Base-by-base conservation (phyloP, 2,113 vertebrate genomes). In the Pao palembangensis region DNA sequence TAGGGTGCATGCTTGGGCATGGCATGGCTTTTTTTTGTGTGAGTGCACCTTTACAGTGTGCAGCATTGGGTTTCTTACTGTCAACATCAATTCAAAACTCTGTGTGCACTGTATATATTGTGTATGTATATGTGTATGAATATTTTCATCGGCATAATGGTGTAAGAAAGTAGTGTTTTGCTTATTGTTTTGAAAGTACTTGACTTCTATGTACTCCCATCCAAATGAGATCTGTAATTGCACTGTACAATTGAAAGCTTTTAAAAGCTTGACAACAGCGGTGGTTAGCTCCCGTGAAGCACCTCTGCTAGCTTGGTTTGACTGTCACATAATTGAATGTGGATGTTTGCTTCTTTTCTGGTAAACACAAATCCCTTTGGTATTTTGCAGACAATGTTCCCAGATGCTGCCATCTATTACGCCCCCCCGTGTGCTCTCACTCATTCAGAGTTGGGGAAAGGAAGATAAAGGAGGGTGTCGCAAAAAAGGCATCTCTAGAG, bases 401-500 rank as follows among this genome's bases (percentile, higher is more conserved):
- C 49, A 75, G 75, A 66, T 73, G 69, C 69, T 68, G 66, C 61
- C 72, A 73, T 83, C 80, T 64, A 80, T 83, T 82, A 82, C 16
- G 44, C 64, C 71, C 64, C 74, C 67, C 6, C 15, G 59, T 80
- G 79, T 60, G 61, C 64, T 48, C 66, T 79, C 76, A 67, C 84
- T 84, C 79, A 78, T 61, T 71, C 64, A 59, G 61, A 58, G 73
- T 58, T 60, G 71, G 75, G 58, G 58, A 59, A 57, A 64, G 61
- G 61, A 77, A 67, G 65, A 75, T 41, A 59, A 68, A 69, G 48
- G 59, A 69, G 52, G 55, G 46, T 65, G 67, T 11, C 64, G 69
- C 63, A 64, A 80, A 85, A 82, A 66, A 66, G 67, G 64, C 56
- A 76, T 59, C 52, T n/a, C 41, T 52, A 38, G 58, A 62, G 55